phyloP scores from a whole-genome alignment of 2,888 invertebrate genomes.

The Cyclophora punctaria region DNA sequence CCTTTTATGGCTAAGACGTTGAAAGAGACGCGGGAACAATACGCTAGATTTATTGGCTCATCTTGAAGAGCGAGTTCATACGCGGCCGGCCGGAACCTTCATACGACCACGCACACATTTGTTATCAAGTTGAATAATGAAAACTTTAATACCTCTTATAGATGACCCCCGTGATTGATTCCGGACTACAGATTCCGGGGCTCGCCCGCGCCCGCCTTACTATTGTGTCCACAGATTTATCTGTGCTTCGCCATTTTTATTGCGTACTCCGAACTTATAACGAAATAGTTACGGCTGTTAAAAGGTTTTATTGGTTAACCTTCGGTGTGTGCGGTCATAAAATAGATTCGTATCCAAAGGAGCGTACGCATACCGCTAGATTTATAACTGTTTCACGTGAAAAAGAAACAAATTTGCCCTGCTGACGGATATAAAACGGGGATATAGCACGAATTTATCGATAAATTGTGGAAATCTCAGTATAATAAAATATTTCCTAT shows the following conservation, averaged over 20 bases:
- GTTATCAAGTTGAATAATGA: constrained; percentile 25
- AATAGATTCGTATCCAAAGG: constrained; percentile 71
- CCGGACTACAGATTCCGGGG: constrained; percentile 32
- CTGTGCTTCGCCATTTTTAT: constrained; percentile 69
- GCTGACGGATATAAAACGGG: constrained; percentile 66
- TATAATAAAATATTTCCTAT: constrained; percentile 73
- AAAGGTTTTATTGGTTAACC: constrained; percentile 75
- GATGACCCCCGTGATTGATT: constrained; percentile 56
- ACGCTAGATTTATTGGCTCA: constrained; percentile 55
- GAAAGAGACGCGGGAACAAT: constrained; percentile 48
- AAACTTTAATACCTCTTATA: not conserved
- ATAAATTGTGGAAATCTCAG: constrained; percentile 70
- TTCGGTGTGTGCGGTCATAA: constrained; percentile 70
- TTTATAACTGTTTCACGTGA: constrained; percentile 69
- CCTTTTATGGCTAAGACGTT: constrained; percentile 59
- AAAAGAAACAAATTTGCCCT: constrained; percentile 70
- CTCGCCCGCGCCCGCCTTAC: constrained; percentile 20
- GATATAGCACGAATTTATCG: constrained; percentile 67
- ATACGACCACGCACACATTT: constrained; percentile 24
- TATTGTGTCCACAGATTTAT: constrained; percentile 67
- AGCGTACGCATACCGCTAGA: constrained; percentile 63
- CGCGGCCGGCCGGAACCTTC: constrained; percentile 40
- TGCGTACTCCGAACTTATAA: constrained; percentile 73
- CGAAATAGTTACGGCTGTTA: constrained; percentile 74
- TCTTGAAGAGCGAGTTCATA: constrained; percentile 58